A percentile compares a stretch with the other conserved stretches of the same genome.
phyloP scores from a whole-genome alignment of 2,113 vertebrate species.

The Eclectus roratus region DNA sequence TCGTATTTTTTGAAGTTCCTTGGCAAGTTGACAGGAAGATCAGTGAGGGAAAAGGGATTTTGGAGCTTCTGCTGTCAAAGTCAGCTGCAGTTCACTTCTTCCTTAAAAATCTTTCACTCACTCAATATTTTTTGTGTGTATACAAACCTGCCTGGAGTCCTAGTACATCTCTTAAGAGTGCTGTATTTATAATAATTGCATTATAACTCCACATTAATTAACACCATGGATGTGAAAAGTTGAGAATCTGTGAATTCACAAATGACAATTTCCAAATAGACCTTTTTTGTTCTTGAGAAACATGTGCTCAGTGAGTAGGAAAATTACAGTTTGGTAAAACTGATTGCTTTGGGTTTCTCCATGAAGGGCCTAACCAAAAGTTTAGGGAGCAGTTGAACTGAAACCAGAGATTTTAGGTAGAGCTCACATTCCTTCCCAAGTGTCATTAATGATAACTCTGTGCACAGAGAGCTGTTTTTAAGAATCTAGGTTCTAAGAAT shows the following conservation, averaged over 20 bases:
- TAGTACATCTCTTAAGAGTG: not conserved
- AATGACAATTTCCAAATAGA: not conserved
- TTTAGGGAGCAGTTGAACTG: not conserved
- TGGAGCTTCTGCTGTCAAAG: not conserved
- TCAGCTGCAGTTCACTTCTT: not conserved
- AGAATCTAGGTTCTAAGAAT: not conserved
- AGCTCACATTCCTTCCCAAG: not conserved
- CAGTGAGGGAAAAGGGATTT: not conserved
- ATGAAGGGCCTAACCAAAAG: not conserved
- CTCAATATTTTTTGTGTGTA: not conserved
- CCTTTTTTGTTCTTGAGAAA: not conserved
- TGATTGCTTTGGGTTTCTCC: not conserved
- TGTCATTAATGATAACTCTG: not conserved
- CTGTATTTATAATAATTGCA: not conserved
- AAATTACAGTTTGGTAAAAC: not conserved
- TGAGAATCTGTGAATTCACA: not conserved
- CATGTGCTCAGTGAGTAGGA: not conserved
- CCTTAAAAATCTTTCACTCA: not conserved
- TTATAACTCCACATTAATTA: constrained; percentile 9
- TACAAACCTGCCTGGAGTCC: not conserved
- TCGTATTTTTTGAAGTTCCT: not conserved
- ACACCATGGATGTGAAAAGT: not conserved
- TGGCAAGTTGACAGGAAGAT: not conserved
- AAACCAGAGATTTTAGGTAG: not conserved
- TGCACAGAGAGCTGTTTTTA: not conserved